phyloP scores from a whole-genome alignment of 2,888 invertebrate species.

The Didymodactylos carnosus region DNA sequence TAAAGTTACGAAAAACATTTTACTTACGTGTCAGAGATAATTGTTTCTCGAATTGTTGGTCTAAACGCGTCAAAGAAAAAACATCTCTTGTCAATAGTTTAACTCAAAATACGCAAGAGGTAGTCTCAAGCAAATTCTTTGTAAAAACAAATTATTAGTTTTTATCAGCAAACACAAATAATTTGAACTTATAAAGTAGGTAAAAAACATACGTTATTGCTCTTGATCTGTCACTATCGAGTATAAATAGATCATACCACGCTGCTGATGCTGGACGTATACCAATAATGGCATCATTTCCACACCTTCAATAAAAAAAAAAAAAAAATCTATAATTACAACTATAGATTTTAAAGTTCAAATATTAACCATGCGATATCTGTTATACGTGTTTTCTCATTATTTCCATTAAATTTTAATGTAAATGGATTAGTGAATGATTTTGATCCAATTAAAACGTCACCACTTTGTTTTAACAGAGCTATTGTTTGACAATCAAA shows the following conservation, averaged over 20 bases:
- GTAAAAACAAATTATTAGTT: too few species aligned
- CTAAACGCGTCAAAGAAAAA: neutral
- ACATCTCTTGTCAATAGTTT: too few species aligned
- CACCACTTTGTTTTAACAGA: neutral
- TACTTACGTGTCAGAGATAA: neutral
- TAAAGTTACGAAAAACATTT: neutral
- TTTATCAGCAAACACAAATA: too few species aligned
- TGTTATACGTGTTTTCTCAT: neutral
- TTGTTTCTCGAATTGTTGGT: neutral
- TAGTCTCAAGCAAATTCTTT: too few species aligned
- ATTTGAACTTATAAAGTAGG: too few species aligned
- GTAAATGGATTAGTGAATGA: neutral
- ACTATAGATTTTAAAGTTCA: too few species aligned
- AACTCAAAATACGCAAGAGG: too few species aligned
- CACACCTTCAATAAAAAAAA: neutral
- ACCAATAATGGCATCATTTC: neutral
- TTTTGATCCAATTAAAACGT: neutral
- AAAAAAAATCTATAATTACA: neutral
- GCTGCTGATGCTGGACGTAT: neutral
- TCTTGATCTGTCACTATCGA: neutral
- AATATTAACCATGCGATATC: neutral
- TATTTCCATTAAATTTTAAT: neutral
- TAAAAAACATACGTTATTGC: neutral
- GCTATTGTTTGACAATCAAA: neutral
- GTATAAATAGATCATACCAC: neutral